Base-by-base conservation (phyloP, 2,888 invertebrate genomes). In the Drosophila nr. fundita region DNA sequence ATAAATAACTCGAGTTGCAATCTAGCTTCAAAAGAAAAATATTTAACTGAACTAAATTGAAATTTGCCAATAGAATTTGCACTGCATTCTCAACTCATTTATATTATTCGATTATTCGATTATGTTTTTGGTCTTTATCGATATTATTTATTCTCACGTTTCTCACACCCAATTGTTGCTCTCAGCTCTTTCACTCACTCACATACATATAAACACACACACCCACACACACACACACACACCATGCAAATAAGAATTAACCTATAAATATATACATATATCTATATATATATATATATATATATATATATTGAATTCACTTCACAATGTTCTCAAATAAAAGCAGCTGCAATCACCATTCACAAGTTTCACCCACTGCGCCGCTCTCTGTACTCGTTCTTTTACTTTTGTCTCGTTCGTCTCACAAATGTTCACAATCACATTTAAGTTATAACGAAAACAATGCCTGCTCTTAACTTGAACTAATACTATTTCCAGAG, bases 61-160 rank as follows among this genome's bases (percentile, higher is more conserved):
- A 71, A 83, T 83, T 83, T 80, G 68, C 80, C 68, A 88, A 74
- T 78, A 70, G 80, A 89, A 78, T 80, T 88, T 78, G 87, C 89
- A 84, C 87, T 78, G 78, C 82, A 83, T 87, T 71, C 64, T 71
- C 40, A 49, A 49, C 67, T 64, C 72, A 71, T 76, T 72, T 71
- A 2, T 21, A 49, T 24, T 48, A 55, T 49, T 21, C 38, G 38
- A 48, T 21, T 45, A 54, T 48, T 21, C 45, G 24, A 24, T 30
- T 34, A 10, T 64, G 50, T 32, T 36, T 48, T 45, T 58, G 36
- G 2, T 45, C 21, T 29, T 18, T 48, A 50, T 40, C 13, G 11
- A 34, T 57, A 34, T 40, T 21, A 53, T 53, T 53, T 42, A 42
- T 34, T 36, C 48, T 64, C 76, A 80, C 73, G 57, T 75, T 64